These are phyloP conservation scores for Elymnias hypermnestra DNA, from an alignment of 1,140 invertebrate species.

Conservation along the genomic window DNA sequence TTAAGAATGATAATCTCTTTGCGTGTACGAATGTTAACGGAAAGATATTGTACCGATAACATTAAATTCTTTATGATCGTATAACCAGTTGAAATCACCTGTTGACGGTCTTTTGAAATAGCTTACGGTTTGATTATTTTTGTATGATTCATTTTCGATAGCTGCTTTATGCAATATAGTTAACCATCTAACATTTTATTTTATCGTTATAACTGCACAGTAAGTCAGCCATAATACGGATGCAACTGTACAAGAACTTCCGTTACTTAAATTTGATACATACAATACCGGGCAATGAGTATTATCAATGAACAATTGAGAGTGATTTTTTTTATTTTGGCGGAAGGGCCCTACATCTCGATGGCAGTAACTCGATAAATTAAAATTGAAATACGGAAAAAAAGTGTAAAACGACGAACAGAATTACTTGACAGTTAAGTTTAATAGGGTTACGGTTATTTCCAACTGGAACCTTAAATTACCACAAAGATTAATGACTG, in stretches of 20 bases:
- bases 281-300: slow-evolving; percentile 44
- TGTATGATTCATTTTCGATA: no score
- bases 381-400: slow-evolving; percentile 53
- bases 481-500: not conserved
- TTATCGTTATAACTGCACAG: no score
- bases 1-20: no score
- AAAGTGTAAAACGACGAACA: slow-evolving; percentile 31
- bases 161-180: no score
- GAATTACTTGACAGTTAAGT: slow-evolving; percentile 2
- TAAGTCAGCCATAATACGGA: not conserved
- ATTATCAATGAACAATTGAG: slow-evolving; percentile 43
- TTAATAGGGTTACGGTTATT: not conserved
- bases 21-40: no score
- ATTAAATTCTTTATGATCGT: no score
- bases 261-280: slow-evolving; percentile 46
- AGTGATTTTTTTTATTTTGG: slow-evolving; percentile 34
- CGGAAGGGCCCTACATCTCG: slow-evolving; percentile 35
- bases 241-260: slow-evolving; percentile 25
- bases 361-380: slow-evolving; percentile 32
- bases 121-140: no score
- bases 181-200: no score
- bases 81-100: no score
- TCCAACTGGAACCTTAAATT: not conserved
- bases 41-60: no score
- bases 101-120: no score